Conservation (phyloP, 2,797 vertebrate species). For the Hippopotamyrus pictus region DNA sequence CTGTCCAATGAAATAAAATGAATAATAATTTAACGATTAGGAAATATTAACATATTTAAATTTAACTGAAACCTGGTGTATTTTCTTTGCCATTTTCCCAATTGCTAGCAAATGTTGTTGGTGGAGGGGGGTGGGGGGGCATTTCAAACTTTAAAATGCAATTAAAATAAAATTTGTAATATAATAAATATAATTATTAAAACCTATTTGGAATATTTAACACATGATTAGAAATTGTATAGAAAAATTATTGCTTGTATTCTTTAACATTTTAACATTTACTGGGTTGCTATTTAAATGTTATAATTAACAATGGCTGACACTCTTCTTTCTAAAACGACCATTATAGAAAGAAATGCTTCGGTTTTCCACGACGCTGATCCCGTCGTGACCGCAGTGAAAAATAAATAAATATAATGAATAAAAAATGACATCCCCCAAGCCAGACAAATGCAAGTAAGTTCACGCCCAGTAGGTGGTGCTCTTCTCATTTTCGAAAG, state of each 20-base stretch:
- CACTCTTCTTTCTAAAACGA: not conserved
- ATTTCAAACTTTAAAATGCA: not conserved
- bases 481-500: conserved; percentile 1
- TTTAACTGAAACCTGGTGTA: not conserved
- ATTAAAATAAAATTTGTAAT: not conserved
- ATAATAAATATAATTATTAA: not conserved
- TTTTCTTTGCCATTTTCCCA: not conserved
- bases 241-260: not conserved
- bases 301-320: not conserved
- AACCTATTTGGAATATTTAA: not conserved
- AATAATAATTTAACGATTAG: not conserved
- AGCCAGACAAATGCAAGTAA: not conserved
- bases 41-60: not conserved
- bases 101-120: not conserved
- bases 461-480: conserved; percentile 16
- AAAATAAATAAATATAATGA: not conserved
- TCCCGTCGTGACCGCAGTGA: not conserved
- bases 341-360: not conserved
- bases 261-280: not conserved
- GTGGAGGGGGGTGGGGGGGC: not conserved
- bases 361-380: not conserved
- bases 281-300: not conserved
- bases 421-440: not conserved
- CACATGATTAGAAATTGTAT: not conserved
- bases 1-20: not conserved